Evolutionary conservation across 2,113 vertebrate species (phyloP).

Genomic region (Cichladusa arquata): DNA sequence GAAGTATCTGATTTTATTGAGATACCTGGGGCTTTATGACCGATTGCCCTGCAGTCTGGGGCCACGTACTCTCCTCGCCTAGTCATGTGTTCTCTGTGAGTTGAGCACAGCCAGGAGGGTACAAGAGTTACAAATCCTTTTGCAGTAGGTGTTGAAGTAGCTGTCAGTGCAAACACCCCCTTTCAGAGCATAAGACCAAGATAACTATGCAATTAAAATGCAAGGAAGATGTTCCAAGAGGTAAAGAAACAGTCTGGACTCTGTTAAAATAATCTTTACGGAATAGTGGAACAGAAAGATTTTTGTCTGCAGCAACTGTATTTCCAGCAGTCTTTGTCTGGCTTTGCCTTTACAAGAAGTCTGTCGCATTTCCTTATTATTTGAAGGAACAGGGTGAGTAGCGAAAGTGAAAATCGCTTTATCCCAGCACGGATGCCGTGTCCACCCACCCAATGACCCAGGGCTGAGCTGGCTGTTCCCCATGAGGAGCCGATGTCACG

Average conservation of each 20-base stretch:
- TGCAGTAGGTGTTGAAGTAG: neutral
- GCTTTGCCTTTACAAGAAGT: slow-evolving; percentile 34
- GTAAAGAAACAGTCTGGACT: neutral
- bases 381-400: slow-evolving; percentile 51
- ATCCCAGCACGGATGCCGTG: neutral
- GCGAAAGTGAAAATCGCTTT: slow-evolving; percentile 54
- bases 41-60: neutral
- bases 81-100: accelerated
- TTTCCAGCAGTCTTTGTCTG: neutral
- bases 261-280: neutral
- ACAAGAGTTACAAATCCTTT: neutral
- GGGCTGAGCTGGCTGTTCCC: neutral
- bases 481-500: neutral
- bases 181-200: neutral
- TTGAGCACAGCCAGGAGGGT: neutral
- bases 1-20: neutral
- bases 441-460: neutral
- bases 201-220: neutral
- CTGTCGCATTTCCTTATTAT: slow-evolving; percentile 44
- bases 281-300: neutral
- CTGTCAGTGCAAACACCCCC: neutral
- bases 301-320: neutral
- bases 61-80: accelerated
- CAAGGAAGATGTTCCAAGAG: neutral
- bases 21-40: neutral